Evolutionary conservation across 2,113 vertebrate genomes (phyloP), one percentile per base, ranked within the genome.

Genomic region (Benitochromis conjunctus): DNA sequence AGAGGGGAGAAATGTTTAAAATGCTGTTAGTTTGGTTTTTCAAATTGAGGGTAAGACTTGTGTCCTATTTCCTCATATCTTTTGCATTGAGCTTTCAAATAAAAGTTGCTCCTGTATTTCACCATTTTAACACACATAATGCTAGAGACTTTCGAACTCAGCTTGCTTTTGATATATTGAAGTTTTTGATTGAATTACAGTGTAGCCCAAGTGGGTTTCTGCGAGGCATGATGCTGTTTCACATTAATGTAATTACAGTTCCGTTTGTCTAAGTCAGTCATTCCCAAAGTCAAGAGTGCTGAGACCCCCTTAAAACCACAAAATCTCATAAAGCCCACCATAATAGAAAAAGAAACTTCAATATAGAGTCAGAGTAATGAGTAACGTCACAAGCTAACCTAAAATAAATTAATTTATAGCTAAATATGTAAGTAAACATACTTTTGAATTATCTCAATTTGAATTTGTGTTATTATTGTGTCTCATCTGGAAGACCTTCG

Each of bases 101-200:
- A 64, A 69, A 87, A 58, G 53, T 82, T 86, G 21, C 43, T 56
- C 76, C n/a, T 46, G 13, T 1, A 51, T 85, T 84, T 82, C 69
- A 38, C 16, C 46, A 66, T 54, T 60, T 57, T 74, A 12, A 64
- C 9, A n/a, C 8, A 36, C 2, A 4, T 19, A 19, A 53, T 53
- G 21, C 29, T 16, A 8, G 74, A 43, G 60, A 54, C 46, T 41
- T 76, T 31, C 9, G 3, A 53, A 58, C 46, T 76, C 36, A 0
- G 5, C 60, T 29, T 56, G 13, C 16, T 29, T 78, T 64, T 77
- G 31, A 26, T 38, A 9, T 77, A 6, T 41, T 16, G 34, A 54
- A 43, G 38, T 54, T 38, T 77, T 5, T 14, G 18, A 43, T 41
- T 82, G 7, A 9, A 77, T 57, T 60, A 81, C 21, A 16, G 36